Evolutionary conservation across 2,113 vertebrate genomes (phyloP), one percentile per base, ranked within the genome.

Genomic region (Spea bombifrons): DNA sequence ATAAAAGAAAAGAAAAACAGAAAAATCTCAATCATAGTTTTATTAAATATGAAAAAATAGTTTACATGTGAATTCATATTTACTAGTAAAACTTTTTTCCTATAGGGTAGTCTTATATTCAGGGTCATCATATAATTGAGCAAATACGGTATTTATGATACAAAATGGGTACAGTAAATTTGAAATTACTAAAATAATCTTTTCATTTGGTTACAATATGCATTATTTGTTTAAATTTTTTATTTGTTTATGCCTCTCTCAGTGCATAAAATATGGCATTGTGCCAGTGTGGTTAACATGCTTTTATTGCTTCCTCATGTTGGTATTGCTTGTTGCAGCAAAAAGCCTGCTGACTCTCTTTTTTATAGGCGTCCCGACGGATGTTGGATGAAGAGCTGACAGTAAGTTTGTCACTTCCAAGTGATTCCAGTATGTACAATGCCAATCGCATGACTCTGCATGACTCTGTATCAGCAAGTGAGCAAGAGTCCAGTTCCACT

Each of bases 321-420:
- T 66, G 16, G 64, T 45, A 10, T 43, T 43, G 7, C 64, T 66
- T 17, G 16, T 2, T 43, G 0, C 7, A 5, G 43, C 2, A 30
- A 30, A 30, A 30, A 30, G 30, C 46, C 52, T 59, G 61, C 71
- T 5, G 13, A 16, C 65, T 5, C 5, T 15, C 48, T 4, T 2
- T 8, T 88, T 57, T 86, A 2, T 74, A 99, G 97, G 97, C 97
- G 0, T 99, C 96, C 0, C 91, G 95, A 5, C 92, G 96, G 71
- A 93, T 97, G 88, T 85, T 99, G 82, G 97, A 99, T 4, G 95
- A 98, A 0, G 97, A 98, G 75, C 93, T 99, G 86, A 96, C 94
- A 0, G 95, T 95, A n/a, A 96, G 92, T 82, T 93, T 99, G 3
- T 98, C 97, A 3, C 82, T 94, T 78, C 96, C 94, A 81, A 97